phyloP scores from a whole-genome alignment of 2,797 vertebrate species.

The Gallinago solitaria region DNA sequence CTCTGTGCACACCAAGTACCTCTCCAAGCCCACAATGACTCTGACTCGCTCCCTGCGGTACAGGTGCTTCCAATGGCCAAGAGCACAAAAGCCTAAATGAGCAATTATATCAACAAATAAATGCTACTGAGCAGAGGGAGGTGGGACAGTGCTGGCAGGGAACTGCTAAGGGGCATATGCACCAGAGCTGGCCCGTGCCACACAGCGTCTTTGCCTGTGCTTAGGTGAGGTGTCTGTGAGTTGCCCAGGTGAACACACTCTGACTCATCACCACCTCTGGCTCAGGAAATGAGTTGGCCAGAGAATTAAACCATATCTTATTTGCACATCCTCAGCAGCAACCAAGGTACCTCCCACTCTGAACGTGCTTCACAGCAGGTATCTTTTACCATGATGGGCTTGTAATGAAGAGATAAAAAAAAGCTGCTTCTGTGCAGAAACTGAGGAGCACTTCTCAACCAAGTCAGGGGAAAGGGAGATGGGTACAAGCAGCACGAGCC shows the following conservation, averaged over 20 bases:
- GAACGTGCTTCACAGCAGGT: neutral
- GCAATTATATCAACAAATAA: neutral
- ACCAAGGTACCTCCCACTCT: neutral
- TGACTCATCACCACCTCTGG: rapidly evolving
- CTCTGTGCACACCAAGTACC: neutral
- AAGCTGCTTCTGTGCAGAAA: neutral
- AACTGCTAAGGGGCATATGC: neutral
- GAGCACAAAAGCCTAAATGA: neutral
- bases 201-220: rapidly evolving
- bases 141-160: neutral
- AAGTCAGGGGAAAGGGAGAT: no score
- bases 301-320: neutral
- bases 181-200: neutral
- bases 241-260: neutral
- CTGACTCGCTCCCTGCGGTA: rapidly evolving
- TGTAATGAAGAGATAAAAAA: neutral
- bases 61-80: rapidly evolving
- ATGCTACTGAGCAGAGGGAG: neutral
- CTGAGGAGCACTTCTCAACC: neutral
- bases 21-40: rapidly evolving
- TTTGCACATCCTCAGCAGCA: neutral
- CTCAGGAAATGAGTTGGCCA: neutral
- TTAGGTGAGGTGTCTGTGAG: neutral
- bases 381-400: neutral
- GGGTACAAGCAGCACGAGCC: neutral